phyloP scores from a whole-genome alignment of 2,888 invertebrate species.

The Calameuta filiformis region DNA sequence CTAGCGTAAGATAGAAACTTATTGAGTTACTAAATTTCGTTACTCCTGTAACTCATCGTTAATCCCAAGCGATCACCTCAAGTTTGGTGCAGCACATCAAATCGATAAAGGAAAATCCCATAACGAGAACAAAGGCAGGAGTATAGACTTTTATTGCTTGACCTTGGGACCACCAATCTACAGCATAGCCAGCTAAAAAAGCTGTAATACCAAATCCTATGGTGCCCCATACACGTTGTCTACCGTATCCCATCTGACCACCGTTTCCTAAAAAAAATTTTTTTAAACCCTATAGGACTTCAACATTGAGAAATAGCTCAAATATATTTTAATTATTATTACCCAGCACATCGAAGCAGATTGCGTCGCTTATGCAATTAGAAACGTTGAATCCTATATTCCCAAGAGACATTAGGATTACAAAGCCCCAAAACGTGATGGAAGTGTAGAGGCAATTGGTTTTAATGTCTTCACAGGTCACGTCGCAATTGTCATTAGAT shows the following conservation, averaged over 20 bases:
- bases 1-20: not conserved
- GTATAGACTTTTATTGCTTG: constrained; percentile 74
- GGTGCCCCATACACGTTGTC: constrained; percentile 86
- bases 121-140: constrained; percentile 77
- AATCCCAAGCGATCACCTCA: constrained; percentile 65
- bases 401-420: constrained; percentile 78
- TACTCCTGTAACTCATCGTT: not conserved
- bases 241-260: constrained; percentile 77
- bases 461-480: constrained; percentile 41
- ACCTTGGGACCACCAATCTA: constrained; percentile 74
- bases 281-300: not conserved
- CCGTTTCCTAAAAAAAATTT: constrained; percentile 71
- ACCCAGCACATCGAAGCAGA: constrained; percentile 90
- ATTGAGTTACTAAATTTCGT: not conserved
- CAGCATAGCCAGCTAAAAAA: constrained; percentile 75
- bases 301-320: constrained; percentile 10
- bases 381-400: constrained; percentile 86
- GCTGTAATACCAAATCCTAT: constrained; percentile 83
- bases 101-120: constrained; percentile 75
- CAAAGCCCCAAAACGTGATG: constrained; percentile 78
- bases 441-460: constrained; percentile 70
- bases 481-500: constrained; percentile 29
- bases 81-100: constrained; percentile 75
- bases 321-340: constrained; percentile 33
- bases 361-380: constrained; percentile 89